A percentile compares a stretch with the other conserved stretches of the same genome.
Evolutionary conservation across 2,797 vertebrate species (phyloP).

Genomic region (Cyclura pinguis): DNA sequence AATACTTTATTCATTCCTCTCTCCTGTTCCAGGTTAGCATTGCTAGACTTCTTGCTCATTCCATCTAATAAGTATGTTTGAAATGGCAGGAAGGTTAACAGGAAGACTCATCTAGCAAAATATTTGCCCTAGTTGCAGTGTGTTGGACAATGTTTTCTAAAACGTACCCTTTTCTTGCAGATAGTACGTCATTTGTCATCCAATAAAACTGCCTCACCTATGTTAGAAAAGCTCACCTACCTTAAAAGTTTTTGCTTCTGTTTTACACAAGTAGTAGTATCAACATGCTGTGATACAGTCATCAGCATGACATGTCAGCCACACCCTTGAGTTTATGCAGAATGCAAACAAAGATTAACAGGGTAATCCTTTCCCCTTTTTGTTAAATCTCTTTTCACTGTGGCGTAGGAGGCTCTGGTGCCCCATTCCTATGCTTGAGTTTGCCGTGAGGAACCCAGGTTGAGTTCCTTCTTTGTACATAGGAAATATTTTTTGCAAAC

Average conservation of each 20-base stretch:
- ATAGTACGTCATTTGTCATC: neutral
- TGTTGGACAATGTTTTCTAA: neutral
- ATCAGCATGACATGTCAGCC: neutral
- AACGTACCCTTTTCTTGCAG: neutral
- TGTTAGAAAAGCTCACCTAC: neutral
- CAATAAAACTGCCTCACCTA: neutral
- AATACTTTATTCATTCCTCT: neutral
- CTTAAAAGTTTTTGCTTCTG: neutral
- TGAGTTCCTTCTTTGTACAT: neutral
- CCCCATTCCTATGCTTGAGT: neutral
- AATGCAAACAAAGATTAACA: neutral
- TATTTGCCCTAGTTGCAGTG: neutral
- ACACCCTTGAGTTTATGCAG: neutral
- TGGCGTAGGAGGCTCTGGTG: too few relatives aligned
- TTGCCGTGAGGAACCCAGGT: neutral
- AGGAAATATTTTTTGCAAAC: neutral
- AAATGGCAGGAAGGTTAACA: neutral
- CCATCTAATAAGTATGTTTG: neutral
- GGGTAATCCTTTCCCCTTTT: neutral
- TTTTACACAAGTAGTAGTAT: neutral
- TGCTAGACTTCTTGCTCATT: neutral
- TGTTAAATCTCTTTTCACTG: neutral
- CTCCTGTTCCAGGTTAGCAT: neutral
- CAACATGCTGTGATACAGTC: neutral
- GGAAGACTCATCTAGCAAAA: neutral